These are phyloP conservation scores for Sinonovacula constricta DNA, from an alignment of 1,140 invertebrate species.

Conservation along the genomic window DNA sequence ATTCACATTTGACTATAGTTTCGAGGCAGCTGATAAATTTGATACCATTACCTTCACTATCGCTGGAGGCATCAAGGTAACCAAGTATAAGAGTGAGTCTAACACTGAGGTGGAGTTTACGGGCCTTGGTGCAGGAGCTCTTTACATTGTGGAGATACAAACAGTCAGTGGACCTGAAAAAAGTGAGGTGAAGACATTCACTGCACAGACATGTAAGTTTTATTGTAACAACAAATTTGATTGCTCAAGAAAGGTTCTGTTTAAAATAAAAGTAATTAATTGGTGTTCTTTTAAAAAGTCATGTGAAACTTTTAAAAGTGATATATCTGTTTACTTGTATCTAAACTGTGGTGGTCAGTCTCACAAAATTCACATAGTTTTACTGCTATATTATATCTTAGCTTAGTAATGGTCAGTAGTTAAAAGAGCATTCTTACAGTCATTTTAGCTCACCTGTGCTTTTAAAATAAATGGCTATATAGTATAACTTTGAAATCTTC, in stretches of 20 bases:
- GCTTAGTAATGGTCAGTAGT: no score
- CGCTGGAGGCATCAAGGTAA: constrained; percentile 19
- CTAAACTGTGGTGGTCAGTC: no score
- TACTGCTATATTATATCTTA: no score
- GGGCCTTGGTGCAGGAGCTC: constrained; percentile 58
- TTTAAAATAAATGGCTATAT: no score
- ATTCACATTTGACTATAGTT: constrained; percentile 58
- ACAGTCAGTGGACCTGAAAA: constrained; percentile 59
- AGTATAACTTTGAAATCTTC: no score
- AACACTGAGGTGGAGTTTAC: constrained; percentile 57
- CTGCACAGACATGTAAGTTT: constrained; percentile 62
- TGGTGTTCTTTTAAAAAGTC: no score
- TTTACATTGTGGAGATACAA: constrained; percentile 61
- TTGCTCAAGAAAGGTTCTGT: no score
- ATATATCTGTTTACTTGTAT: constrained; percentile 1
- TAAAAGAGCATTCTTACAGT: no score
- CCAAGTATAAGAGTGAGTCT: constrained; percentile 51
- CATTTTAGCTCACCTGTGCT: no score
- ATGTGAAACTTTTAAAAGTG: background rate
- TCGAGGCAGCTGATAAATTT: constrained; percentile 56
- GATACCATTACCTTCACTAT: constrained; percentile 63
- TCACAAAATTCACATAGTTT: no score
- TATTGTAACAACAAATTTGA: no score
- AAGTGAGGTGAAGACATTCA: constrained; percentile 55
- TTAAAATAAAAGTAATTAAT: no score